Evolutionary conservation across 2,113 vertebrate genomes (phyloP).

Genomic region (Pterocles gutturalis): DNA sequence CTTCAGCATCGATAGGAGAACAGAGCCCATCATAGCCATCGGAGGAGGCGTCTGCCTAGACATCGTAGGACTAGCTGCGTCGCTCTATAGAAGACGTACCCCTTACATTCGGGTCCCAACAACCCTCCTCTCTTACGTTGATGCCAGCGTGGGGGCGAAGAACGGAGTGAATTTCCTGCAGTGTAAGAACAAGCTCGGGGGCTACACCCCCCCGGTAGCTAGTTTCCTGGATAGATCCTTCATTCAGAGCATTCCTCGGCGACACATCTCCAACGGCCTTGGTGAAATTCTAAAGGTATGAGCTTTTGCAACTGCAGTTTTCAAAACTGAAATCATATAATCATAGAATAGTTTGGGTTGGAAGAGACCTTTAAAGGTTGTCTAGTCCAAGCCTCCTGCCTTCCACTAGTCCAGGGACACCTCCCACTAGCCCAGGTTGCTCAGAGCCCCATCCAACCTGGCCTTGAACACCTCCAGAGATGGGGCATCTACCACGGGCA

Average conservation of each 20-base stretch:
- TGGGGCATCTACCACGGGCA: no score
- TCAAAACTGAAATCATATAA: background rate
- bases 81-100: constrained; percentile 82
- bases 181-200: constrained; percentile 86
- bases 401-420: fast-evolving
- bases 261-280: constrained; percentile 84
- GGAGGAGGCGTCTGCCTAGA: constrained; percentile 86
- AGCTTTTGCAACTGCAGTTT: background rate
- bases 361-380: background rate
- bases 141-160: constrained; percentile 85
- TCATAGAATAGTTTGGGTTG: no score
- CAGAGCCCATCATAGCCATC: constrained; percentile 83
- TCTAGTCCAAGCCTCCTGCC: background rate
- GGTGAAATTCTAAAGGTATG: constrained; percentile 87
- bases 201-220: constrained; percentile 80
- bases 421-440: background rate
- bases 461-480: background rate
- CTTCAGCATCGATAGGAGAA: constrained; percentile 81
- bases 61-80: constrained; percentile 82
- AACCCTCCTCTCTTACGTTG: constrained; percentile 84
- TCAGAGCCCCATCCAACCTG: no score
- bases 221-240: constrained; percentile 84
- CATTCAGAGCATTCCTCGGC: constrained; percentile 79
- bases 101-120: constrained; percentile 86
- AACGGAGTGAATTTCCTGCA: constrained; percentile 86